phyloP scores from a whole-genome alignment of 2,888 invertebrate species.

The Lydus trimaculatus region DNA sequence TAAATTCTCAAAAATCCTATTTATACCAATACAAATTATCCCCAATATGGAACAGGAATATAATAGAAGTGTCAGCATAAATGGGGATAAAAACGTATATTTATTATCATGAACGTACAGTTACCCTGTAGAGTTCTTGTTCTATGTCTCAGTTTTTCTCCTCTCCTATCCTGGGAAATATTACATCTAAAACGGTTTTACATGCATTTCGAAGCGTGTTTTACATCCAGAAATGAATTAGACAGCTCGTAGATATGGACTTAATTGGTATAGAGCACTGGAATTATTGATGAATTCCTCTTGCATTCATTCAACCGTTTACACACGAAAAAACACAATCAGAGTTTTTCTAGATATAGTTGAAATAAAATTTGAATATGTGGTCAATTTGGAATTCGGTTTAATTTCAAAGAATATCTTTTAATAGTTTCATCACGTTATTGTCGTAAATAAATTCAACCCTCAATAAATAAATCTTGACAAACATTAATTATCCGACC shows the following conservation, averaged over 20 bases:
- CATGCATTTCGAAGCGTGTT: slow-evolving; percentile 25
- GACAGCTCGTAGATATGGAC: slow-evolving; percentile 23
- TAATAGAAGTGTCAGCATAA: neutral
- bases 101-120: neutral
- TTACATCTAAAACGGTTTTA: slow-evolving; percentile 24
- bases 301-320: too few species aligned
- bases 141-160: neutral
- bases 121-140: neutral
- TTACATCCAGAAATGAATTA: slow-evolving; percentile 22
- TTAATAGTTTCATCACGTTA: too few species aligned
- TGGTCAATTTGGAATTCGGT: too few species aligned
- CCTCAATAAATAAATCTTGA: neutral
- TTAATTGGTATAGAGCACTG: slow-evolving; percentile 25
- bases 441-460: neutral
- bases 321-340: neutral
- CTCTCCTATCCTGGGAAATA: neutral
- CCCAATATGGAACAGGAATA: neutral
- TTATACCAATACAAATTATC: neutral
- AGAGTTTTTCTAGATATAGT: neutral
- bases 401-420: too few species aligned
- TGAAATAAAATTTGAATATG: neutral
- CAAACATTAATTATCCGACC: neutral
- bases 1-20: neutral
- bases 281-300: slow-evolving; percentile 25
- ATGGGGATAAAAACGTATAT: neutral